Evolutionary conservation across 2,113 vertebrate species (phyloP).

Genomic region (Lagopus muta): DNA sequence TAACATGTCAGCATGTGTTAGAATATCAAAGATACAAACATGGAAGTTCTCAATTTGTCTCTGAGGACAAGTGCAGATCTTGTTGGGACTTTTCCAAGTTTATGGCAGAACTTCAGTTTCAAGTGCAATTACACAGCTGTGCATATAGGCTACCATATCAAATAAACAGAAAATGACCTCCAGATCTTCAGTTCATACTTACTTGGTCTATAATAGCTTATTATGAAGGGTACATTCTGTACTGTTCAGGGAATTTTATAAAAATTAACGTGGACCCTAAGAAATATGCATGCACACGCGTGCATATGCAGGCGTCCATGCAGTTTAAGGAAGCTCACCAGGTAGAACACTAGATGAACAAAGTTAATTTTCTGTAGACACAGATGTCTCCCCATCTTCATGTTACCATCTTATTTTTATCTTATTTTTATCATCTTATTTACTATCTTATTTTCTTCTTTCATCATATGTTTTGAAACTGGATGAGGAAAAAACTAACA

Average conservation of each 20-base stretch:
- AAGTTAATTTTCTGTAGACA: background rate
- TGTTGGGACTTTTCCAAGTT: background rate
- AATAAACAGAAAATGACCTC: slow-evolving; percentile 15
- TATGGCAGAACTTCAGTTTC: background rate
- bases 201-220: background rate
- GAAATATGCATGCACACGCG: background rate
- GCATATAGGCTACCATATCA: background rate
- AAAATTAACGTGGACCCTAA: background rate
- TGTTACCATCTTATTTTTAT: background rate
- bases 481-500: background rate
- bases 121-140: background rate
- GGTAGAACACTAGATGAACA: background rate
- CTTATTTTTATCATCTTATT: background rate
- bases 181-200: background rate
- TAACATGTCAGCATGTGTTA: background rate
- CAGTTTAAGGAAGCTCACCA: background rate
- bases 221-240: background rate
- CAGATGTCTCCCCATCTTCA: background rate
- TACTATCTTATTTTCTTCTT: background rate
- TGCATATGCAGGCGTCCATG: background rate
- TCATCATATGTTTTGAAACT: slow-evolving; percentile 19
- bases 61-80: background rate
- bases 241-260: background rate
- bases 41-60: background rate
- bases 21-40: background rate